Conservation (phyloP, 2,888 invertebrate species). For the Platynereis dumerilii region DNA sequence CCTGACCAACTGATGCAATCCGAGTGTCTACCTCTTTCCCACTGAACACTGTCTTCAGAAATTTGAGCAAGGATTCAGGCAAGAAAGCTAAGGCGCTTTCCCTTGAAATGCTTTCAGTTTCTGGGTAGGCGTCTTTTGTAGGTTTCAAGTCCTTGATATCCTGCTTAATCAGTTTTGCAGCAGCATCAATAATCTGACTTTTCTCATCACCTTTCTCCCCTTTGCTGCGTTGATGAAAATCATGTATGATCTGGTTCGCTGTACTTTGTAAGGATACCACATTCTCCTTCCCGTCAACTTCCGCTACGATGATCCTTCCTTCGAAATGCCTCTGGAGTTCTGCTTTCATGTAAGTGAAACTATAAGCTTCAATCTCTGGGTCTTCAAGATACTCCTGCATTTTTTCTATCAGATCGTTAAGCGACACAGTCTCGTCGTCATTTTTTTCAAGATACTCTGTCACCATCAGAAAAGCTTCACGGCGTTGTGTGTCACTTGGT, state of each 20-base stretch:
- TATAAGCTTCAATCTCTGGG: slow-evolving; percentile 19
- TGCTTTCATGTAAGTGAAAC: slow-evolving; percentile 32
- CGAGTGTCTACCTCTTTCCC: slow-evolving; percentile 20
- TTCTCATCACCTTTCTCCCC: slow-evolving; percentile 25
- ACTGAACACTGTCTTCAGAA: slow-evolving; percentile 29
- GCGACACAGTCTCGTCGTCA: slow-evolving; percentile 19
- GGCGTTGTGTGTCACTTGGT: not conserved
- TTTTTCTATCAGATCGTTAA: slow-evolving; percentile 7
- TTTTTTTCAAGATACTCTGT: slow-evolving; percentile 18
- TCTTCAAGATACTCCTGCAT: slow-evolving; percentile 8
- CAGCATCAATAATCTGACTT: slow-evolving; percentile 35
- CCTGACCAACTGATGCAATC: slow-evolving; percentile 39
- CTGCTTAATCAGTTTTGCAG: slow-evolving; percentile 39
- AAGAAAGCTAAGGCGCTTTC: slow-evolving; percentile 21
- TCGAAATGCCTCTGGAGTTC: slow-evolving; percentile 37
- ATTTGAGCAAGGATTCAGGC: slow-evolving; percentile 32
- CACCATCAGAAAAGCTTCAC: slow-evolving; percentile 20
- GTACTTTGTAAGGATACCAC: slow-evolving; percentile 37
- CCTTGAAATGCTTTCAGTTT: slow-evolving; percentile 22
- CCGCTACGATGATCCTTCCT: slow-evolving; percentile 35
- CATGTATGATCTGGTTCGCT: slow-evolving; percentile 32
- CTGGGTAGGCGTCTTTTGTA: slow-evolving; percentile 34
- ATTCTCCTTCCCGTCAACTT: slow-evolving; percentile 34
- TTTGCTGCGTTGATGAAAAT: slow-evolving; percentile 23
- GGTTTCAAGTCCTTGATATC: slow-evolving; percentile 38